Conservation (phyloP, 2,113 vertebrate genomes). For the Oxyruncus cristatus region DNA sequence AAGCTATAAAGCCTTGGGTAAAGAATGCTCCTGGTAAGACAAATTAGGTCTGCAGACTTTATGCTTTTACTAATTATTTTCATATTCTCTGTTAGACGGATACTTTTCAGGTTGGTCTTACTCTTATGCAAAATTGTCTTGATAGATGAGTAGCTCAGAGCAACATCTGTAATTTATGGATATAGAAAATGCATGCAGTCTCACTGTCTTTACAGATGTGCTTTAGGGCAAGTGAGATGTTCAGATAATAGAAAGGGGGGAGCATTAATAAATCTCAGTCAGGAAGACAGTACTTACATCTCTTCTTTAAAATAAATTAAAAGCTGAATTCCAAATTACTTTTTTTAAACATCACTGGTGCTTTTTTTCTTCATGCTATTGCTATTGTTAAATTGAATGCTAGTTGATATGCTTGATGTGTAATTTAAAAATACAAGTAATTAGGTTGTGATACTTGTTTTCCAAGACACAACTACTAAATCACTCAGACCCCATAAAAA, state of each 20-base stretch:
- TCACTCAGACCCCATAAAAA: conserved; percentile 33
- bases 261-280: conserved; percentile 69
- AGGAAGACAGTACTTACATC: conserved; percentile 58
- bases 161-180: conserved; percentile 62
- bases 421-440: conserved; percentile 52
- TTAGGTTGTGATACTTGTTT: conserved; percentile 1
- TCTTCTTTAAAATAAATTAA: conserved; percentile 66
- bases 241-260: conserved; percentile 56
- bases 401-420: neutral
- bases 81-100: neutral
- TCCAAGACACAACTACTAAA: conserved; percentile 30
- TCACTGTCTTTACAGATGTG: conserved; percentile 56
- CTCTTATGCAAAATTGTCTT: conserved; percentile 41
- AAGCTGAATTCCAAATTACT: conserved; percentile 59
- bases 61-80: conserved; percentile 45
- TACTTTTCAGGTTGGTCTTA: conserved; percentile 33
- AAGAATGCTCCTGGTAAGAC: neutral
- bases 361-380: conserved; percentile 15
- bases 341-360: conserved; percentile 34
- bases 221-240: conserved; percentile 67
- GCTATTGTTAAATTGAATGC: conserved; percentile 32
- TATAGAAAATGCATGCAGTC: conserved; percentile 12
- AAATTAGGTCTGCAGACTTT: neutral
- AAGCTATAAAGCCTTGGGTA: neutral
- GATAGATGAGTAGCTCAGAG: conserved; percentile 59